Percentiles rank a stretch among this genome's conserved stretches.
Evolutionary conservation across 2,888 invertebrate species (phyloP).

Genomic region (Nomada ferruginata): DNA sequence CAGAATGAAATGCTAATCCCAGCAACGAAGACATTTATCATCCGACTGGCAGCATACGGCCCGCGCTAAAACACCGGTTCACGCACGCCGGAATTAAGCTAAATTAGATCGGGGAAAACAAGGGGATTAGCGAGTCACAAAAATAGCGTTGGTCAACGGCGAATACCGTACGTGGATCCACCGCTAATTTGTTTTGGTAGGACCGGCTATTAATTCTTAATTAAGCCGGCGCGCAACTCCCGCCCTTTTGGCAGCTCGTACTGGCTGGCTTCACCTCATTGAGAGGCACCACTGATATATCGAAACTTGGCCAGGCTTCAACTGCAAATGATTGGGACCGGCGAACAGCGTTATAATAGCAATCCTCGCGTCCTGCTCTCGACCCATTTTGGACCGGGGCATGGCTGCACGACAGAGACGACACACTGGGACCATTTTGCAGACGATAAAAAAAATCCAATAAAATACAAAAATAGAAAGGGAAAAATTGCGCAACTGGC

Average conservation of each 20-base stretch:
- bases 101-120: constrained; percentile 27
- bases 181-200: constrained; percentile 70
- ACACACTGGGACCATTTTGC: constrained; percentile 62
- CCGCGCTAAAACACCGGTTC: neutral
- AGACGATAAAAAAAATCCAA: constrained; percentile 57
- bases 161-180: neutral
- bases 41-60: neutral
- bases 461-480: constrained; percentile 48
- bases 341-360: constrained; percentile 74
- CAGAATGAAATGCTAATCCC: constrained; percentile 7
- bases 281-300: constrained; percentile 76
- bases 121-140: constrained; percentile 18
- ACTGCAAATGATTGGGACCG: constrained; percentile 79
- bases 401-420: constrained; percentile 43
- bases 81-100: constrained; percentile 10
- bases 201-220: constrained; percentile 78
- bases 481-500: neutral
- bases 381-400: constrained; percentile 67
- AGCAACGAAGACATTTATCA: neutral
- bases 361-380: constrained; percentile 67
- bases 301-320: constrained; percentile 81
- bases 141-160: constrained; percentile 16
- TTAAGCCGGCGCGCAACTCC: constrained; percentile 73
- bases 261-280: constrained; percentile 76
- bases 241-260: constrained; percentile 74